These are phyloP conservation scores for Apodemus sylvaticus DNA, from an alignment of 2,113 vertebrate genomes.

Conservation along the genomic window DNA sequence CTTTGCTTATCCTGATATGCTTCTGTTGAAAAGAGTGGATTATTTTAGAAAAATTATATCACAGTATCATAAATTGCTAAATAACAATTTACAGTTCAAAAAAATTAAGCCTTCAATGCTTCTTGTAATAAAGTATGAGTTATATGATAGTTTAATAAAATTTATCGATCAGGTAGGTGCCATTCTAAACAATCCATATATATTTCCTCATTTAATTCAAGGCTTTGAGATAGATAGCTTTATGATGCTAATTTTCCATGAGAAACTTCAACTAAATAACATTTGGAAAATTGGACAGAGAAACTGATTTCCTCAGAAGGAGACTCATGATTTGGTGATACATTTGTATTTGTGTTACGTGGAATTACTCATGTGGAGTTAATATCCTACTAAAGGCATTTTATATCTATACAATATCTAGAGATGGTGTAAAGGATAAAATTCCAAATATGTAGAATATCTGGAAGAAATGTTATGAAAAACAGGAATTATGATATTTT, in stretches of 20 bases:
- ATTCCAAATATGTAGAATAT: not conserved
- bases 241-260: not conserved
- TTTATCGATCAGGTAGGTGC: not conserved
- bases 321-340: not conserved
- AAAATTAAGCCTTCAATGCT: not conserved
- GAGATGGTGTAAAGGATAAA: not conserved
- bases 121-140: not conserved
- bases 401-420: not conserved
- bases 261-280: not conserved
- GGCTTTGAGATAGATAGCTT: not conserved
- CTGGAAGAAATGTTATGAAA: not conserved
- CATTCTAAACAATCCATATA: not conserved
- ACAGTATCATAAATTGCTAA: not conserved
- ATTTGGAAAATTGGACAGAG: not conserved
- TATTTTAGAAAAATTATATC: too few species aligned
- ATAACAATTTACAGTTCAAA: not conserved
- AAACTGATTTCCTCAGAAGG: not conserved
- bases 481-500: not conserved
- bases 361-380: not conserved
- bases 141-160: not conserved
- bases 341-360: not conserved
- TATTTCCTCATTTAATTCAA: not conserved
- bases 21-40: too few species aligned
- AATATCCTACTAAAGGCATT: not conserved
- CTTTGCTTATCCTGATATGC: not conserved